A percentile compares a stretch with the other conserved stretches of the same genome.
Conservation (phyloP, 2,888 invertebrate genomes). For the Crioceris asparagi region DNA sequence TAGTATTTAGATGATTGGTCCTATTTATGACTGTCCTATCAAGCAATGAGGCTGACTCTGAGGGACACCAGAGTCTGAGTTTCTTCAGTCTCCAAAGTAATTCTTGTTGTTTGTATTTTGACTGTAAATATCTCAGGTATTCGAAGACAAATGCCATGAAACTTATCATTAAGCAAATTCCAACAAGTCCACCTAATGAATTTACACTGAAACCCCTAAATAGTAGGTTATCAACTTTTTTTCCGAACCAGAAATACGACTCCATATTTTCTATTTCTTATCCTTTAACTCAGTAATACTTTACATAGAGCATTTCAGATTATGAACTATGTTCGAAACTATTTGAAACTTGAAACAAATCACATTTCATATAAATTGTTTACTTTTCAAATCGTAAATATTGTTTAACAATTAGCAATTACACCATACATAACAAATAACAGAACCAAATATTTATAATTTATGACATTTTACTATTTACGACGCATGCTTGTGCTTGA, state of each 20-base stretch:
- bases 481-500: no score
- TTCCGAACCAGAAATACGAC: slow-evolving; percentile 32
- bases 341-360: no score
- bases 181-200: slow-evolving; percentile 43
- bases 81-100: slow-evolving; percentile 31
- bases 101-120: slow-evolving; percentile 37
- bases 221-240: slow-evolving; percentile 50
- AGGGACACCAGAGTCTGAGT: slow-evolving; percentile 31
- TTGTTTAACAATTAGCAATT: no score
- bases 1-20: slow-evolving; percentile 27
- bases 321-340: no score
- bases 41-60: slow-evolving; percentile 39
- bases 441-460: no score
- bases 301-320: no score
- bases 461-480: no score
- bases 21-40: slow-evolving; percentile 26
- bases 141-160: slow-evolving; percentile 53
- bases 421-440: no score
- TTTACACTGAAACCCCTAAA: slow-evolving; percentile 50
- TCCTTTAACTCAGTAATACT: no score
- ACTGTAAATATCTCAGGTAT: slow-evolving; percentile 41
- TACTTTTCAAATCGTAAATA: no score
- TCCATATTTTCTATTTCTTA: no score
- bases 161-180: slow-evolving; percentile 49
- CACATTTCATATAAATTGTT: no score